These are phyloP conservation scores for Baccha elongata DNA, from an alignment of 2,888 invertebrate species.

Conservation along the genomic window DNA sequence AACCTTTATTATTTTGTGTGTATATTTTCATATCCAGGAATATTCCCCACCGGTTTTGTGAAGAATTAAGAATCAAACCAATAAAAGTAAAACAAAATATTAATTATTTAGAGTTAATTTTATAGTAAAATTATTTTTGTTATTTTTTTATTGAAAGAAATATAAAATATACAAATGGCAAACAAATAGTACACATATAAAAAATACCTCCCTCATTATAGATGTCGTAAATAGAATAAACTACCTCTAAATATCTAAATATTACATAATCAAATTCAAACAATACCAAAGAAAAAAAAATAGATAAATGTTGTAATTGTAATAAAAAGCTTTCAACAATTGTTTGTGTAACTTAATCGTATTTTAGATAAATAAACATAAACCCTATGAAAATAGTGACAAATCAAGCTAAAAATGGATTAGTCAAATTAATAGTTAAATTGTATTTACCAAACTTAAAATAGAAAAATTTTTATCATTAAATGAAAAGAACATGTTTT, in stretches of 20 bases:
- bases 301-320: conserved; percentile 19
- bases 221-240: conserved; percentile 68
- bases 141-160: conserved; percentile 15
- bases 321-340: conserved; percentile 26
- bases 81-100: no score
- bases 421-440: conserved; percentile 48
- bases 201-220: conserved; percentile 65
- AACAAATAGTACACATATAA: conserved; percentile 68
- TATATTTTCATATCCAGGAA: conserved; percentile 73
- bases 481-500: conserved; percentile 11
- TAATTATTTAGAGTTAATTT: neutral
- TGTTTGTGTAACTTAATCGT: neutral
- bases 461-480: conserved; percentile 53
- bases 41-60: conserved; percentile 72
- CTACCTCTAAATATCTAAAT: conserved; percentile 66
- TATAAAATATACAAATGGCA: conserved; percentile 39
- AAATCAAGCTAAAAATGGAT: conserved; percentile 18
- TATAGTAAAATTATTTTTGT: conserved; percentile 41
- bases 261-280: conserved; percentile 30
- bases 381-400: conserved; percentile 4
- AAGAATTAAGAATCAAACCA: conserved; percentile 23
- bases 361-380: neutral
- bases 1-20: conserved; percentile 40
- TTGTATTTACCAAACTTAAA: conserved; percentile 65
- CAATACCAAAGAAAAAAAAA: conserved; percentile 33